phyloP scores from a whole-genome alignment of 2,113 vertebrate genomes.

The Lepidothrix coronata region DNA sequence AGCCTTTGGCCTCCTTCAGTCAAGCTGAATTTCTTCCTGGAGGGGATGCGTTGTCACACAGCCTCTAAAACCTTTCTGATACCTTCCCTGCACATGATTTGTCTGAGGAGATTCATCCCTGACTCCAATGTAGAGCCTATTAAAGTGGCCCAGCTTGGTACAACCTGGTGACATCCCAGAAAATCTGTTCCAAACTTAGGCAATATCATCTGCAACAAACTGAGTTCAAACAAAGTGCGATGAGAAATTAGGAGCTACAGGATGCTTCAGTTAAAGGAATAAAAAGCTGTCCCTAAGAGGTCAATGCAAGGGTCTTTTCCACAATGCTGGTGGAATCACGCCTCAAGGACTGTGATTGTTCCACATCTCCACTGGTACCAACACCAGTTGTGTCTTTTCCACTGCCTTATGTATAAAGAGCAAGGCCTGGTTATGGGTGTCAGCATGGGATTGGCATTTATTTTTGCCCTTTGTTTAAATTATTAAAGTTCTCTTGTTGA shows the following conservation, averaged over 20 bases:
- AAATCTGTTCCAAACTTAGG: neutral
- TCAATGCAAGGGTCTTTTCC: neutral
- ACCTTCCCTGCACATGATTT: accelerated
- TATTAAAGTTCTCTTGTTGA: neutral
- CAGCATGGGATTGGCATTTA: neutral
- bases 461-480: neutral
- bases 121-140: neutral
- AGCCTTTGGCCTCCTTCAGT: neutral
- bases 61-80: neutral
- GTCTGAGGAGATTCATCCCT: neutral
- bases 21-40: neutral
- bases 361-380: neutral
- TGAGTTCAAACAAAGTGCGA: neutral
- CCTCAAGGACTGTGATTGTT: neutral
- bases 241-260: neutral
- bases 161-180: neutral
- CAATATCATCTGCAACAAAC: neutral
- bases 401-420: neutral
- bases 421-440: neutral
- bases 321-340: neutral
- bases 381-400: neutral
- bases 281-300: neutral
- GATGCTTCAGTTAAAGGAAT: neutral
- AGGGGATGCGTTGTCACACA: neutral
- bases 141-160: neutral